phyloP scores from a whole-genome alignment of 2,113 vertebrate species.

The Pterocles gutturalis region DNA sequence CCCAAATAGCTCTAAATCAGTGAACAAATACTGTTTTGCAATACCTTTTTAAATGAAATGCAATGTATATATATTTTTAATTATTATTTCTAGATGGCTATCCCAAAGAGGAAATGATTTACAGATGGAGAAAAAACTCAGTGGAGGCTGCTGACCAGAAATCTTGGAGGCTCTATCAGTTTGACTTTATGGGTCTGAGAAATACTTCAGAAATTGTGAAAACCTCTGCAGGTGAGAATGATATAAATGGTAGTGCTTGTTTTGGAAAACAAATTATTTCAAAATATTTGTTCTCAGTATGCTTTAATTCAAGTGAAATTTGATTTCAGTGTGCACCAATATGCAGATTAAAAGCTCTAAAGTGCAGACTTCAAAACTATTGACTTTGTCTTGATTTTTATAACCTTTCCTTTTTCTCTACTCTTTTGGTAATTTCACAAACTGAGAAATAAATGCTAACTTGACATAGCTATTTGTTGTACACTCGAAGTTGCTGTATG shows the following conservation, averaged over 20 bases:
- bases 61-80: not conserved
- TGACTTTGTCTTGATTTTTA: not conserved
- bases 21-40: not conserved
- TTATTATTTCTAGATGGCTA: constrained; percentile 91
- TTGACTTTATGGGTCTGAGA: constrained; percentile 95
- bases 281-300: not conserved
- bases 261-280: not conserved
- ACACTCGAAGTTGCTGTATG: not conserved
- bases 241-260: not conserved
- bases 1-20: not conserved
- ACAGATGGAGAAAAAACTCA: constrained; percentile 96
- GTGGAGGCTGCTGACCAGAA: constrained; percentile 94
- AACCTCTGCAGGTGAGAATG: constrained; percentile 88
- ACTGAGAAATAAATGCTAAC: not conserved
- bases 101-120: constrained; percentile 95
- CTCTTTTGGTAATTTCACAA: not conserved
- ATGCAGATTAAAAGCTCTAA: not conserved
- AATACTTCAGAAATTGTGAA: constrained; percentile 91
- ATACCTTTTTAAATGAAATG: not conserved
- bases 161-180: constrained; percentile 96
- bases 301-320: not conserved
- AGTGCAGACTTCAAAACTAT: not conserved
- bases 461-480: not conserved
- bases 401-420: not conserved
- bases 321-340: not conserved